A percentile compares a stretch with the other conserved stretches of the same genome.
phyloP scores from a whole-genome alignment of 2,113 vertebrate species.

The Dasyornis broadbenti region DNA sequence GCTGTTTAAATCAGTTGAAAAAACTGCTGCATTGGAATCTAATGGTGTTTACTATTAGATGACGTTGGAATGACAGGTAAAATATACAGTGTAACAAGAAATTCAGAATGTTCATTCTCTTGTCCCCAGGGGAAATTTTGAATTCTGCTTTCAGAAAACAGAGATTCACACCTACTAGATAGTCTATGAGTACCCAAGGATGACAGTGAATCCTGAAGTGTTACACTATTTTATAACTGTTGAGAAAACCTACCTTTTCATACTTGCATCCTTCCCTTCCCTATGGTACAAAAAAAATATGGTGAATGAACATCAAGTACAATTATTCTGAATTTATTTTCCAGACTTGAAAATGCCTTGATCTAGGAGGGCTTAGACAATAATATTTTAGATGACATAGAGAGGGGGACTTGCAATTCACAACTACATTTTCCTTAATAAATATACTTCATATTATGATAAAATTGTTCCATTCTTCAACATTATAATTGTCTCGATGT shows the following conservation, averaged over 20 bases:
- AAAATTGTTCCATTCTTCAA: neutral
- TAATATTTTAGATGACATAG: neutral
- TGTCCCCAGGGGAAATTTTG: neutral
- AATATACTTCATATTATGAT: neutral
- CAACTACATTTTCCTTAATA: neutral
- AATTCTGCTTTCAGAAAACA: slow-evolving; percentile 22
- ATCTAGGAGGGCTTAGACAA: neutral
- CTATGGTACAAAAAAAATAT: neutral
- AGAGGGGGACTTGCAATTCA: neutral
- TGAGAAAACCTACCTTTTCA: neutral
- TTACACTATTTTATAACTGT: neutral
- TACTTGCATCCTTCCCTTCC: fast-evolving
- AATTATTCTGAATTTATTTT: neutral
- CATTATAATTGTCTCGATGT: neutral
- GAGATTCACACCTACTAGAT: neutral
- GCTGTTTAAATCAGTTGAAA: neutral
- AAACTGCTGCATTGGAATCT: neutral
- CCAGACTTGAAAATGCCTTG: neutral
- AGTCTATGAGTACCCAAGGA: neutral
- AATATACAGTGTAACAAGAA: neutral
- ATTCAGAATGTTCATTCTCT: neutral
- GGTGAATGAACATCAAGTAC: neutral
- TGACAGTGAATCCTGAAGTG: neutral
- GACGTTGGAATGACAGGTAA: neutral
- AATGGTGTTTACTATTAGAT: neutral